Base-by-base conservation (phyloP, 2,888 invertebrate genomes). In the Leptura quadrifasciata region DNA sequence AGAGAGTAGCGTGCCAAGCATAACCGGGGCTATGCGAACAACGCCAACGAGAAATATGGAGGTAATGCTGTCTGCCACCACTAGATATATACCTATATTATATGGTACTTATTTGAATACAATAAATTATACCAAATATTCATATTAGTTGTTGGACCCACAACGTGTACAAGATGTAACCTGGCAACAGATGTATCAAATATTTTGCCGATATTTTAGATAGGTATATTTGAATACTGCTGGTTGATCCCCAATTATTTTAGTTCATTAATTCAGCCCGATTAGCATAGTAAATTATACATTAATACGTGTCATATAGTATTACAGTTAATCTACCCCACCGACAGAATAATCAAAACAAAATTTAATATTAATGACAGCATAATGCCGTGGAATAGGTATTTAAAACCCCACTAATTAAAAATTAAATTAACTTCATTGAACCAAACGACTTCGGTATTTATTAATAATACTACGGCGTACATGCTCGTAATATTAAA, bases 371-470 rank as follows among this genome's bases (percentile, higher is more conserved):
- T n/a, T n/a, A 47, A n/a, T 47, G 5, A 47, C n/a, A 47, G n/a
- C 15, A 47, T 47, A 47, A 47, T 15, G 15, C 47, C 47, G 15
- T 47, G 47, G n/a, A n/a, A n/a, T 12, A 47, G 20, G 20, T 4
- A 64, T 9, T 64, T 64, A 35, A 15, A 35, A 35, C 5, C 63
- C 20, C 20, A 4, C 39, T 64, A 47, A 64, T 64, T 39, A 39
- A 18, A 17, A 47, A 64, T 47, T 18, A 21, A 39, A 64, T 64
- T 47, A 64, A 47, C 20, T 64, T 64, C 31, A 47, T 21, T 20
- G 57, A 20, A 57, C 20, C 20, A 18, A 64, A 64, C 63, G 20
- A 64, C 63, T 39, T 47, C 63, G 12, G 35, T 47, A 64, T 39
- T 64, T 64, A 64, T 20, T 39, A 47, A 21, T 39, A 17, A 39